Conservation (phyloP, 2,113 vertebrate genomes). For the Thunnus maccoyii region DNA sequence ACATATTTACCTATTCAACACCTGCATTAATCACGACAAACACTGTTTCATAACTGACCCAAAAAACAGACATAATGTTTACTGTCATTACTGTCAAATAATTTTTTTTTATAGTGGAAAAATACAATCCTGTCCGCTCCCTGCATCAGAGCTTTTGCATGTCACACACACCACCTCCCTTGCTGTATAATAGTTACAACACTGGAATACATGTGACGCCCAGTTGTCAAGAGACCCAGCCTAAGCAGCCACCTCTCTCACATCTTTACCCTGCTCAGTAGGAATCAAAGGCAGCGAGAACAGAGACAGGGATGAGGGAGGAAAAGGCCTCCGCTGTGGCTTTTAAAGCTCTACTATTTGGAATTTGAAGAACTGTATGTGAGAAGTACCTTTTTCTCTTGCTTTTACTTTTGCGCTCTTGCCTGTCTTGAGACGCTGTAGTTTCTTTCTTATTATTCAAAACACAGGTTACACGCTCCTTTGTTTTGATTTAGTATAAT, state of each 20-base stretch:
- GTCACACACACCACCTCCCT: not conserved
- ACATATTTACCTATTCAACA: not conserved
- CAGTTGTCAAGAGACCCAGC: constrained; percentile 74
- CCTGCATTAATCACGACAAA: not conserved
- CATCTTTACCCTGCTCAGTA: constrained; percentile 37
- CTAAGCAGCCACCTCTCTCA: constrained; percentile 58
- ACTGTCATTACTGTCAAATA: no score
- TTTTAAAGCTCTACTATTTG: constrained; percentile 38
- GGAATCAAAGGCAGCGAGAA: constrained; percentile 81
- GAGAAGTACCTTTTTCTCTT: not conserved
- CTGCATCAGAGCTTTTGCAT: not conserved
- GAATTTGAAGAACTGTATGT: constrained; percentile 31
- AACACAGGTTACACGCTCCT: not conserved
- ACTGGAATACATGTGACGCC: constrained; percentile 79
- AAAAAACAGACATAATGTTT: no score
- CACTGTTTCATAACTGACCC: not conserved
- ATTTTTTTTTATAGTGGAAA: not conserved
- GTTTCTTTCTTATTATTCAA: not conserved
- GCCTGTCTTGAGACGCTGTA: not conserved
- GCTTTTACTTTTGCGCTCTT: not conserved
- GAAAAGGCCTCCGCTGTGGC: constrained; percentile 36
- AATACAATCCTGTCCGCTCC: not conserved
- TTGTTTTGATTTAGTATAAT: constrained; percentile 79
- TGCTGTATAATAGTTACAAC: constrained; percentile 86
- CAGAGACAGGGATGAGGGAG: constrained; percentile 16